Evolutionary conservation across 2,113 vertebrate species (phyloP).

Genomic region (Centropus unirufus): DNA sequence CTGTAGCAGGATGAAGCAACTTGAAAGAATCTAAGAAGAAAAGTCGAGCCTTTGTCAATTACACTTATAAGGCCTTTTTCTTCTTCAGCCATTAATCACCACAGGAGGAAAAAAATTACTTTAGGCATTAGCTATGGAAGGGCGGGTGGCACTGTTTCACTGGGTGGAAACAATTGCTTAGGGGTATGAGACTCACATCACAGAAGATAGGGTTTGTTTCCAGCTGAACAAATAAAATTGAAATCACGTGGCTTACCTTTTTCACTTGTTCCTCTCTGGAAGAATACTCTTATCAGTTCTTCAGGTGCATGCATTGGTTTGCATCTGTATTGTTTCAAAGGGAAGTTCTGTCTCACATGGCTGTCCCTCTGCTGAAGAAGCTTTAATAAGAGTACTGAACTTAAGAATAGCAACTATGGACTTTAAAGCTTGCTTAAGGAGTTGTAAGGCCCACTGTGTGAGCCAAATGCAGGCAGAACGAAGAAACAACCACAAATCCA

Average conservation of each 20-base stretch:
- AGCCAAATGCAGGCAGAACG: too few relatives aligned
- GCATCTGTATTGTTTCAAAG: neutral
- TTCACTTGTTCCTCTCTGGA: neutral
- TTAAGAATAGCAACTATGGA: neutral
- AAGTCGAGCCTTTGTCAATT: neutral
- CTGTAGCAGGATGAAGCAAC: neutral
- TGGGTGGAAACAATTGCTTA: neutral
- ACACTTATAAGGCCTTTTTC: neutral
- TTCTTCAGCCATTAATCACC: neutral
- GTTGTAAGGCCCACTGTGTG: neutral
- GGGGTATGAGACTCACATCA: neutral
- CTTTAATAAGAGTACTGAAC: neutral
- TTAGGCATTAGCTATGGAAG: neutral
- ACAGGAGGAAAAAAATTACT: neutral
- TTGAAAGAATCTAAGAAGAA: neutral
- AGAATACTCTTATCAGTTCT: neutral
- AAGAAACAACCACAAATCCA: too few relatives aligned
- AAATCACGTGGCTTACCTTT: neutral
- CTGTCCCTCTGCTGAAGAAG: neutral
- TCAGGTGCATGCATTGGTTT: neutral
- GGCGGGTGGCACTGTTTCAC: neutral
- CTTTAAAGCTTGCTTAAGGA: neutral
- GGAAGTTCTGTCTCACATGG: neutral
- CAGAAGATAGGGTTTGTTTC: neutral
- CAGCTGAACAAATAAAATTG: neutral